A percentile compares a stretch with the other conserved stretches of the same genome.
phyloP scores from a whole-genome alignment of 2,888 invertebrate species.

The Abrostola tripartita region DNA sequence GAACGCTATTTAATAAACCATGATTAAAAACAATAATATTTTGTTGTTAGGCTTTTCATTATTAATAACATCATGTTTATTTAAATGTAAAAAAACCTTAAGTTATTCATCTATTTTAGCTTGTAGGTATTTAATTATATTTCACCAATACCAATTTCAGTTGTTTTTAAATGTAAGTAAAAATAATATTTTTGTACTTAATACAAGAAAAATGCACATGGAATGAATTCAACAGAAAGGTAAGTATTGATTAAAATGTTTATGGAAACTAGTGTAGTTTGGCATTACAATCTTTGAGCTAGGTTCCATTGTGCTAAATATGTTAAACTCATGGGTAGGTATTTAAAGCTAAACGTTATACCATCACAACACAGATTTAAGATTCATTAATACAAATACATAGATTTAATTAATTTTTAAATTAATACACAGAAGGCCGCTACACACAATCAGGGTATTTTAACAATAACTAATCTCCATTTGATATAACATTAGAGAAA shows the following conservation, averaged over 20 bases:
- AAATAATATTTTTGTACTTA: no score
- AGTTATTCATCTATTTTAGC: no score
- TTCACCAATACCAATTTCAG: no score
- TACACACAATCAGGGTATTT: constrained; percentile 54
- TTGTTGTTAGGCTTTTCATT: no score
- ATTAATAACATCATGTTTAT: no score
- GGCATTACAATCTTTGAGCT: constrained; percentile 26
- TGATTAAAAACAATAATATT: no score
- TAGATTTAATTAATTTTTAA: constrained; percentile 12
- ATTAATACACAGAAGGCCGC: constrained; percentile 48
- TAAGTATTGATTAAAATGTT: neutral
- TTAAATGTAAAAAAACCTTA: no score
- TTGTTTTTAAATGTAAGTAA: no score
- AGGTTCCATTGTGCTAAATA: constrained; percentile 43
- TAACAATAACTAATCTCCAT: constrained; percentile 48
- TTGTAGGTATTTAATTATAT: no score
- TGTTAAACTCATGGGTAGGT: constrained; percentile 52
- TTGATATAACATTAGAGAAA: no score
- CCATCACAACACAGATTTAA: constrained; percentile 78
- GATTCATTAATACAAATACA: constrained; percentile 32
- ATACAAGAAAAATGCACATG: no score
- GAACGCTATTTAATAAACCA: no score
- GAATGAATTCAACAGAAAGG: neutral
- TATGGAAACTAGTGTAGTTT: neutral
- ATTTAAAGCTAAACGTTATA: constrained; percentile 70